A percentile compares a stretch with the other conserved stretches of the same genome.
These are phyloP conservation scores for Hycleus cichorii DNA, from an alignment of 1,140 invertebrate species.

Conservation along the genomic window DNA sequence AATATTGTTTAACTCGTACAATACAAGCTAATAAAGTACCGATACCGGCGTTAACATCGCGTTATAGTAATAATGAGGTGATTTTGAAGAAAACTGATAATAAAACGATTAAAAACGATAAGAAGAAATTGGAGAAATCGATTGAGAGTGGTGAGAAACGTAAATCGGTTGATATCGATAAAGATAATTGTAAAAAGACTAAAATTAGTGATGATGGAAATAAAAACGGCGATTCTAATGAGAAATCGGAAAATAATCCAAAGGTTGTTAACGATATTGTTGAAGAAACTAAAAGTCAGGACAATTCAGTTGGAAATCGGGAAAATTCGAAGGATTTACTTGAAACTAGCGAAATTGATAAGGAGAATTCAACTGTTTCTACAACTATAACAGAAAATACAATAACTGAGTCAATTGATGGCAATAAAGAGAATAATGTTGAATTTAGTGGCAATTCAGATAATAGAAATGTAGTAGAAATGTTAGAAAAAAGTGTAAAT, in stretches of 20 bases:
- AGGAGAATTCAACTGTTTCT: too few relatives aligned
- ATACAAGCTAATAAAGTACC: conserved; percentile 65
- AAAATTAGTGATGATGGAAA: background rate
- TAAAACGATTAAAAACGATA: background rate
- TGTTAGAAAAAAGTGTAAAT: background rate
- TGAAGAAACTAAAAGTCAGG: conserved; percentile 1
- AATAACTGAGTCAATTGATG: background rate
- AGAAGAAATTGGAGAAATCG: background rate
- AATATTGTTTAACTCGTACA: conserved; percentile 46
- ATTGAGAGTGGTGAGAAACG: background rate
- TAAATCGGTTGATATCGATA: background rate
- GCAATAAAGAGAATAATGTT: background rate
- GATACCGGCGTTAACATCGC: conserved; percentile 54
- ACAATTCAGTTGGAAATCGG: background rate
- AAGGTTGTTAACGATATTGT: background rate
- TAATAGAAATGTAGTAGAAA: background rate
- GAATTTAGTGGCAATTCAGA: background rate
- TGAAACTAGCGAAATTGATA: too few relatives aligned
- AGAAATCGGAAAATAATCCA: too few relatives aligned
- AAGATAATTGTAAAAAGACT: background rate
- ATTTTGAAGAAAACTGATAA: conserved; percentile 7
- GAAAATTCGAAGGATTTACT: background rate
- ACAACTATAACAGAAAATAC: too few relatives aligned
- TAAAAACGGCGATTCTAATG: background rate
- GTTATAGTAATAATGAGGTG: conserved; percentile 29